Percentiles rank a stretch among this genome's conserved stretches.
phyloP scores from a whole-genome alignment of 2,888 invertebrate species.

The Agrochola circellaris region DNA sequence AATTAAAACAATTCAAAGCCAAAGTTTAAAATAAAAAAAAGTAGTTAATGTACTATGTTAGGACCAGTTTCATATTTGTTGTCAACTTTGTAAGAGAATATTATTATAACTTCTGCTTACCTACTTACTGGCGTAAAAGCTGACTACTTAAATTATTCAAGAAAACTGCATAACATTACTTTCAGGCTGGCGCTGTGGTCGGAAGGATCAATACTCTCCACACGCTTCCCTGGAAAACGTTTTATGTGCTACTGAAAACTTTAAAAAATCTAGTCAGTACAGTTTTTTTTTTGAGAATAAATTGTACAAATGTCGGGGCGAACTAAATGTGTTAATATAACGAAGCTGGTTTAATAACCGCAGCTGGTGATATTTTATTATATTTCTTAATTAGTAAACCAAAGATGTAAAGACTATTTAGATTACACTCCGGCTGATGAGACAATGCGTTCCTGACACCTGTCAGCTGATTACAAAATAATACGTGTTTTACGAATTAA shows the following conservation, averaged over 20 bases:
- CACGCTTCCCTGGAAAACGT: neutral
- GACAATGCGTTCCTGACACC: too few species aligned
- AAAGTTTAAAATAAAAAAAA: neutral
- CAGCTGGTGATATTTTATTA: neutral
- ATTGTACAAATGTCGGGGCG: neutral
- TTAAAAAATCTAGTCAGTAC: neutral
- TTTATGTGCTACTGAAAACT: neutral
- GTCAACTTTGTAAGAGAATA: neutral
- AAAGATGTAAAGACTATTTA: neutral
- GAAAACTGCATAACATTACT: constrained; percentile 37
- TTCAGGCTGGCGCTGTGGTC: neutral
- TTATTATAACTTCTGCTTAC: neutral
- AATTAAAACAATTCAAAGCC: neutral
- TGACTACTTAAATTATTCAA: constrained; percentile 4
- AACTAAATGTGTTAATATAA: neutral
- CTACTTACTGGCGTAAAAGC: neutral
- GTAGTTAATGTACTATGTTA: neutral
- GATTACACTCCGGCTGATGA: too few species aligned
- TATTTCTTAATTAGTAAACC: neutral
- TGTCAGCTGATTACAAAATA: too few species aligned
- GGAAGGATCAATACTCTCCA: constrained; percentile 25
- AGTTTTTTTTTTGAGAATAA: neutral
- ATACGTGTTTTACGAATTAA: too few species aligned
- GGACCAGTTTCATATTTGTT: neutral
- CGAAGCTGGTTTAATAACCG: too few species aligned